These are phyloP conservation scores for Sebastes oblongus DNA, from an alignment of 2,797 vertebrate species.

Conservation along the genomic window DNA sequence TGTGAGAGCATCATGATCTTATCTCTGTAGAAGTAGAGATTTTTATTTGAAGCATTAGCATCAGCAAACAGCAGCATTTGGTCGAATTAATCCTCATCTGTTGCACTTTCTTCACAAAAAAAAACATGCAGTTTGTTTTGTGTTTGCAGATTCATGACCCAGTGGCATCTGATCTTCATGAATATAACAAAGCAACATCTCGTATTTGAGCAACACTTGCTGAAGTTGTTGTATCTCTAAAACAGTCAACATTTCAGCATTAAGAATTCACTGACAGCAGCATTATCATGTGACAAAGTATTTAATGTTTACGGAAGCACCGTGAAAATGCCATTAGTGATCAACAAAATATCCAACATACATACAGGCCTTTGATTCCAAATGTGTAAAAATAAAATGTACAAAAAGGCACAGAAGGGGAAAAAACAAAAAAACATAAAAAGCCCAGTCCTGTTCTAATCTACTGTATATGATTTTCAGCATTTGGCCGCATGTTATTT, in stretches of 20 bases:
- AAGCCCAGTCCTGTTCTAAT: too few species aligned
- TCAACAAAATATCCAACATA: too few species aligned
- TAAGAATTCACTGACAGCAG: too few species aligned
- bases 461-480: too few species aligned
- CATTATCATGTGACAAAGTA: neutral
- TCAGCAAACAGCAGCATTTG: constrained; percentile 68
- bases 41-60: constrained; percentile 31
- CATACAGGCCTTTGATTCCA: too few species aligned
- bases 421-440: too few species aligned
- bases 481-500: neutral
- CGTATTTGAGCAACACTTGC: neutral
- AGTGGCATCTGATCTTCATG: neutral
- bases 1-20: neutral
- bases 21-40: neutral
- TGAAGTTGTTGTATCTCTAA: neutral
- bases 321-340: too few species aligned
- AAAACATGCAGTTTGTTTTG: neutral
- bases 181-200: neutral
- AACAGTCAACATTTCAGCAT: neutral
- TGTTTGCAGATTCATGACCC: neutral
- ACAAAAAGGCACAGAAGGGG: too few species aligned
- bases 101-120: neutral
- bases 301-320: neutral
- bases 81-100: constrained; percentile 33
- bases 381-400: too few species aligned